These are phyloP conservation scores for Thera britannica DNA, from an alignment of 2,888 invertebrate species.

Conservation along the genomic window DNA sequence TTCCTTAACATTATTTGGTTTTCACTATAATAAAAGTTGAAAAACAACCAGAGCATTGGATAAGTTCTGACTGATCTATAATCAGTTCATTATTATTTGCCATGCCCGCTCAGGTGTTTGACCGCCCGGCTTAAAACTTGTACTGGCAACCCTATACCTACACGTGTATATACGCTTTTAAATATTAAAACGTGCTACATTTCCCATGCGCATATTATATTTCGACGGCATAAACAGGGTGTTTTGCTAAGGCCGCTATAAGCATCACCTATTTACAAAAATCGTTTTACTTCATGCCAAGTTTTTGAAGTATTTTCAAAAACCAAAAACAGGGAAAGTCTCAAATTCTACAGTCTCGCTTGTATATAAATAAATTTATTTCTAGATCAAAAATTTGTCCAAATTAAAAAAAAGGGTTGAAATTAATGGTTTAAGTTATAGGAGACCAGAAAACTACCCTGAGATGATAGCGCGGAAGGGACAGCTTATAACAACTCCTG, in stretches of 20 bases:
- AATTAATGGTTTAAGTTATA: not conserved
- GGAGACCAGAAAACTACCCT: not conserved
- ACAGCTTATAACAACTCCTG: not conserved
- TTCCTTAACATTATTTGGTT: not conserved
- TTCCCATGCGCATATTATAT: constrained; percentile 56
- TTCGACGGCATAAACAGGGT: constrained; percentile 22
- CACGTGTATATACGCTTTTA: constrained; percentile 59
- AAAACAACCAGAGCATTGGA: not conserved
- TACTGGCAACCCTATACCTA: constrained; percentile 15
- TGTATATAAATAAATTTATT: too few species aligned
- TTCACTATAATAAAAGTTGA: not conserved
- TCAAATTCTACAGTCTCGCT: not conserved
- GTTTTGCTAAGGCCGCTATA: constrained; percentile 18
- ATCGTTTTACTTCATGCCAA: too few species aligned
- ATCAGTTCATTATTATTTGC: not conserved
- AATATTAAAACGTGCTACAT: constrained; percentile 71
- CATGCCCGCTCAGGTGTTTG: not conserved
- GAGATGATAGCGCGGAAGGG: not conserved
- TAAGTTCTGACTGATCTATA: not conserved
- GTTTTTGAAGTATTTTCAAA: too few species aligned
- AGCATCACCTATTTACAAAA: constrained; percentile 26
- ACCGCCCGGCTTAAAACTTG: constrained; percentile 3
- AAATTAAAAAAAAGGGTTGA: not conserved
- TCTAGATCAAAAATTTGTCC: not conserved
- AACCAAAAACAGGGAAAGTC: not conserved